Conservation (phyloP, 1,140 invertebrate species). For the Euwallacea fornicatus region DNA sequence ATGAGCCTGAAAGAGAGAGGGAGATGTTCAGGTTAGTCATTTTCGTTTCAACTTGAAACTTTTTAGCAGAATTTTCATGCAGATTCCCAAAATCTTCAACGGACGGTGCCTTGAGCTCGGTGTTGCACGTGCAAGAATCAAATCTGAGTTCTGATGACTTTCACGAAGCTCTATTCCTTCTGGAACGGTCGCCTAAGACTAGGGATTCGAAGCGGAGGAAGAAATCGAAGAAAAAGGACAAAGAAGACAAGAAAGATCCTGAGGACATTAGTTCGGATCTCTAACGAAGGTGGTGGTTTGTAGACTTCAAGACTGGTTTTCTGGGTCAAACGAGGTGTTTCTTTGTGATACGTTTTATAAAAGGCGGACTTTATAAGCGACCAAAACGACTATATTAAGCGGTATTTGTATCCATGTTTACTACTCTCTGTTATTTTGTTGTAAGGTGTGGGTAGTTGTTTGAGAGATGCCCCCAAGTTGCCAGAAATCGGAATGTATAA, state of each 20-base stretch:
- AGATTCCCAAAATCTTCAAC: constrained; percentile 62
- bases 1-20: constrained; percentile 57
- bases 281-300: constrained; percentile 26
- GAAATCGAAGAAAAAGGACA: constrained; percentile 54
- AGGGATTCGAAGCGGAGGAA: constrained; percentile 54
- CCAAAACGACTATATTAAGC: background rate
- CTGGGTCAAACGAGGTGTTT: background rate
- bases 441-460: background rate
- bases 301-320: background rate
- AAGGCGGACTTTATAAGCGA: background rate
- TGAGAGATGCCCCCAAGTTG: no score
- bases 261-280: constrained; percentile 50
- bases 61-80: background rate
- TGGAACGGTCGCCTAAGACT: constrained; percentile 59
- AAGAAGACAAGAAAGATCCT: constrained; percentile 51
- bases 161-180: constrained; percentile 62
- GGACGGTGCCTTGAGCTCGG: constrained; percentile 62
- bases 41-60: background rate
- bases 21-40: constrained; percentile 55
- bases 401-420: constrained; percentile 5
- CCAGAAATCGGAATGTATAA: no score
- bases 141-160: constrained; percentile 65
- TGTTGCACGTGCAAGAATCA: constrained; percentile 62
- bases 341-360: constrained; percentile 5
- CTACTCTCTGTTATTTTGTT: constrained; percentile 4